Evolutionary conservation across 2,797 vertebrate species (phyloP).

Genomic region (Gymnocypris eckloni): DNA sequence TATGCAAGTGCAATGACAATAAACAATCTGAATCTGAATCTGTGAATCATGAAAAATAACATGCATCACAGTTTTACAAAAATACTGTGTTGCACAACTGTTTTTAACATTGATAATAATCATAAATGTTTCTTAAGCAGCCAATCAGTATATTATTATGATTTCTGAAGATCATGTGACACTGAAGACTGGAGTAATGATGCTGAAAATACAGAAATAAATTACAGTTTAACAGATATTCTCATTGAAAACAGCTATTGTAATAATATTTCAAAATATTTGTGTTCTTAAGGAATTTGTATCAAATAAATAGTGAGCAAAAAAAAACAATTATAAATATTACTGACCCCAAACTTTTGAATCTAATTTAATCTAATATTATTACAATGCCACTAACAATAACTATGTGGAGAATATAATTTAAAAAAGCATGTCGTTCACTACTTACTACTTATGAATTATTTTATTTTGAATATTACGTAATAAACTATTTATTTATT

Average conservation of each 20-base stretch:
- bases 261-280: too few species aligned
- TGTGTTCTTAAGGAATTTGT: neutral
- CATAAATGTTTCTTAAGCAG: neutral
- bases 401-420: neutral
- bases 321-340: too few species aligned
- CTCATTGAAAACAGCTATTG: too few species aligned
- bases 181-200: neutral
- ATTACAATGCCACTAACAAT: neutral
- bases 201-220: neutral
- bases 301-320: too few species aligned
- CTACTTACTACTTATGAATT: too few species aligned
- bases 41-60: neutral
- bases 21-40: too few species aligned
- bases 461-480: too few species aligned
- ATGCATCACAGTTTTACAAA: rapidly evolving
- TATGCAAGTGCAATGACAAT: too few species aligned
- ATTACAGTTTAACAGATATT: too few species aligned
- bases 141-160: neutral
- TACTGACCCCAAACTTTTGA: too few species aligned
- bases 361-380: neutral
- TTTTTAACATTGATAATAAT: neutral
- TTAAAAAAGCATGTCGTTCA: neutral
- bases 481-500: too few species aligned
- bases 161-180: neutral
- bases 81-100: neutral